Evolutionary conservation across 2,888 invertebrate genomes (phyloP).

Genomic region (Silvanus unidentatus): DNA sequence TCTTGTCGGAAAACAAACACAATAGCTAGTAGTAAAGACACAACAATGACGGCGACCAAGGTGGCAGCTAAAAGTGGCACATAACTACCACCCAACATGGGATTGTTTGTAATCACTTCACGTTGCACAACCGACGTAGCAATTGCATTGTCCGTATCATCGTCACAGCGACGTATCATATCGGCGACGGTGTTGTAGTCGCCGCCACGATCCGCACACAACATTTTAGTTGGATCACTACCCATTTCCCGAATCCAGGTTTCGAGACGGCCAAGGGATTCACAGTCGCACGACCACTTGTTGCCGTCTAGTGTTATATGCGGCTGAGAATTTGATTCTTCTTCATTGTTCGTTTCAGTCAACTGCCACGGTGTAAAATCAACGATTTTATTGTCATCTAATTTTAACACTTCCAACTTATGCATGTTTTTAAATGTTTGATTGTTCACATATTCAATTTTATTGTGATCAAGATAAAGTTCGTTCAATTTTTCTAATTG

Average conservation of each 20-base stretch:
- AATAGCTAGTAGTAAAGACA: slow-evolving; percentile 62
- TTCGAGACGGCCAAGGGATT: slow-evolving; percentile 61
- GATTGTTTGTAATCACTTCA: slow-evolving; percentile 56
- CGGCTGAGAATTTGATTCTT: slow-evolving; percentile 51
- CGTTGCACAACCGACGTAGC: slow-evolving; percentile 51
- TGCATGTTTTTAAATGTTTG: slow-evolving; percentile 70
- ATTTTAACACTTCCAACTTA: slow-evolving; percentile 63
- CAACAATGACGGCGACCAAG: slow-evolving; percentile 62
- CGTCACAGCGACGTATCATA: slow-evolving; percentile 56
- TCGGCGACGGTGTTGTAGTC: slow-evolving; percentile 48
- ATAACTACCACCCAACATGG: slow-evolving; percentile 64
- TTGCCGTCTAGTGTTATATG: slow-evolving; percentile 69
- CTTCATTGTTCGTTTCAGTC: slow-evolving; percentile 43
- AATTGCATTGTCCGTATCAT: slow-evolving; percentile 63
- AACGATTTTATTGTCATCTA: slow-evolving; percentile 73
- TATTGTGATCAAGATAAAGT: slow-evolving; percentile 71
- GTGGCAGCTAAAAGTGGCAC: slow-evolving; percentile 69
- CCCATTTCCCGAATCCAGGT: slow-evolving; percentile 65
- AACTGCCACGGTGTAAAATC: slow-evolving; percentile 66
- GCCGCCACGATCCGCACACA: slow-evolving; percentile 54
- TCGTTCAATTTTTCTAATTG: slow-evolving; percentile 67
- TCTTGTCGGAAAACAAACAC: slow-evolving; percentile 71
- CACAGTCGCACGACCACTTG: slow-evolving; percentile 80
- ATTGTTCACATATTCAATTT: slow-evolving; percentile 66
- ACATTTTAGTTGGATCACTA: slow-evolving; percentile 63